These are phyloP conservation scores for Rostratula benghalensis DNA, from an alignment of 2,113 vertebrate species.

Conservation along the genomic window DNA sequence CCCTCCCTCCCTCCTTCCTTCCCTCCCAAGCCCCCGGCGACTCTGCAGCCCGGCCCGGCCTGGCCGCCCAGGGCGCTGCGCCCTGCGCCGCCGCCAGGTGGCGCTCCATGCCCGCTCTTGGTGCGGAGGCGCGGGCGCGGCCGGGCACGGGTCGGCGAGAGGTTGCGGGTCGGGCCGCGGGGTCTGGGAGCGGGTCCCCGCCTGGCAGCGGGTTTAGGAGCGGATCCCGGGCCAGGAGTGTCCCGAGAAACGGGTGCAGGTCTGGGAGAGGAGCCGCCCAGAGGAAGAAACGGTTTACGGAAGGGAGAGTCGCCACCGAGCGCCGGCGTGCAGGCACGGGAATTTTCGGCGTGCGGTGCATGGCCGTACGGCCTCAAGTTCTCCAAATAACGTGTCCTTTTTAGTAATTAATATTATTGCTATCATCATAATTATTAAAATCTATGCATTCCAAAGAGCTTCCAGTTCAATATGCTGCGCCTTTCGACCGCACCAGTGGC, in stretches of 20 bases:
- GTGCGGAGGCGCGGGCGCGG: not conserved
- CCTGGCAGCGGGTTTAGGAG: not conserved
- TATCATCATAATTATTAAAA: not conserved
- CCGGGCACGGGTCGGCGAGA: not conserved
- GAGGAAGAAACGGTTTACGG: not conserved
- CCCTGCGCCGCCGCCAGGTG: slow-evolving; percentile 44
- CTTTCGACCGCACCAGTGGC: not conserved
- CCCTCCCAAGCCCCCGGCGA: rapidly evolving
- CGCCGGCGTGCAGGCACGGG: not conserved
- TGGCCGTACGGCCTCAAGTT: not conserved
- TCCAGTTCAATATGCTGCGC: not conserved
- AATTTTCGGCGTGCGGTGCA: not conserved
- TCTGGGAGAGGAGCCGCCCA: too few species aligned
- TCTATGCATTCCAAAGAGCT: not conserved
- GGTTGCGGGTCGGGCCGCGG: not conserved
- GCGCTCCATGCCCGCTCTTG: slow-evolving; percentile 25
- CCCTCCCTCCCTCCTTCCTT: not conserved
- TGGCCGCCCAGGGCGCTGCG: too few species aligned
- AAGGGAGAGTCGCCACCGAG: not conserved
- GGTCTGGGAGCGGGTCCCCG: not conserved
- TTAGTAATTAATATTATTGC: too few species aligned
- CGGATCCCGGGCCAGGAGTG: not conserved
- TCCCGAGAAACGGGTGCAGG: not conserved
- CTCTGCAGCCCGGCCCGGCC: not conserved
- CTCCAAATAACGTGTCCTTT: not conserved